These are phyloP conservation scores for Elysia crispata DNA, from an alignment of 2,888 invertebrate species.

Conservation along the genomic window DNA sequence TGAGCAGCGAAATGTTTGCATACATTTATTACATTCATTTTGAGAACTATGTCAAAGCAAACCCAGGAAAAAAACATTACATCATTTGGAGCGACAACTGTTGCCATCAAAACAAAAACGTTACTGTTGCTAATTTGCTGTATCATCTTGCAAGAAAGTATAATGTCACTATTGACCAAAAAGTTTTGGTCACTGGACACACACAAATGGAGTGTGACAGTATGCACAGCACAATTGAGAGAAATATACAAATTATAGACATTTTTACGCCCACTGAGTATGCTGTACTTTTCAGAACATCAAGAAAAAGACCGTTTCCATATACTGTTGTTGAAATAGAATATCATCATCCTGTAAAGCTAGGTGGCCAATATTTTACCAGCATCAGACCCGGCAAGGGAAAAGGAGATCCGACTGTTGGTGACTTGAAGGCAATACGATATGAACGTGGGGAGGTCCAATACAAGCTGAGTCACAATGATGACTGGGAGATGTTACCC, in stretches of 20 bases:
- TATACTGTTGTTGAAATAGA: neutral
- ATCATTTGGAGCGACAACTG: conserved; percentile 42
- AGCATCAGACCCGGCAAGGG: neutral
- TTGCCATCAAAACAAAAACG: conserved; percentile 37
- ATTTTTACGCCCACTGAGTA: neutral
- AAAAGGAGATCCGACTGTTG: conserved; percentile 10
- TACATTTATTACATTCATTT: neutral
- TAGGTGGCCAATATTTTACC: neutral
- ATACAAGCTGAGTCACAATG: conserved; percentile 10
- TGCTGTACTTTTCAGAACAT: neutral
- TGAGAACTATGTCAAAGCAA: conserved; percentile 5
- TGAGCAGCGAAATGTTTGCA: conserved; percentile 13
- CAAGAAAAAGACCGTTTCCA: conserved; percentile 6
- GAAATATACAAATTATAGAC: conserved; percentile 17
- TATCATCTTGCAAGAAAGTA: conserved; percentile 26
- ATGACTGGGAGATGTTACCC: conserved; percentile 10
- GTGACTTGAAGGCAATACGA: conserved; percentile 10
- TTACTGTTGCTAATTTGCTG: conserved; percentile 20
- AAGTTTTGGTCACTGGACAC: conserved; percentile 37
- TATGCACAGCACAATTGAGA: conserved; percentile 43
- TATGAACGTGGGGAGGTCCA: neutral
- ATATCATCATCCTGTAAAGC: neutral
- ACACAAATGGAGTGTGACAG: conserved; percentile 47
- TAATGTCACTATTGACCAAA: conserved; percentile 41
- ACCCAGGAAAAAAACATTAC: neutral